Base-by-base conservation (phyloP, 2,113 vertebrate genomes). In the Romanogobio albipinnatus region DNA sequence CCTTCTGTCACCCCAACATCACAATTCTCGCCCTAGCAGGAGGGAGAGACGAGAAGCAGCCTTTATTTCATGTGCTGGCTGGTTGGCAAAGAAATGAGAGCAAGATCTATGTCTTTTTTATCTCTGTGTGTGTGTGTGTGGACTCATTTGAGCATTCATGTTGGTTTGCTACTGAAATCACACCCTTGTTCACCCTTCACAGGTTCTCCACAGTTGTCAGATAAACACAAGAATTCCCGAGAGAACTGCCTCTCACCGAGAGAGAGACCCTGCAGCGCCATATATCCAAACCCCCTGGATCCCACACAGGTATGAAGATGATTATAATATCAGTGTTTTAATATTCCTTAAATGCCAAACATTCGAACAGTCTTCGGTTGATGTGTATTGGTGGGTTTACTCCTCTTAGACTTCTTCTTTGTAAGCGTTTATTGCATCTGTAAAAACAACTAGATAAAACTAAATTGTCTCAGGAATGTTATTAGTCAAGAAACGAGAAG, bases 161-260 rank as follows among this genome's bases (percentile, higher is more conserved):
- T 43, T 26, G 9, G 68, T 26, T 24, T 70, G 56, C 26, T 36
- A n/a, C 71, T 73, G 24, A 75, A 68, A 76, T 86, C 64, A 45
- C 45, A 62, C 22, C 53, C 61, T 74, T 53, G 24, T 39, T 78
- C 77, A 47, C 49, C 19, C 39, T 86, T 88, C 51, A 70, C 89
- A 99, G 98, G 97, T 86, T 99, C 98, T 70, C 98, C 98, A 81
- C 94, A 99, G 90, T 90, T 99, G 93, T 96, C 97, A 84, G 98
- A 99, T 93, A 99, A 99, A 95, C 97, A 98, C 94, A 99, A 99
- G 90, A 97, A 99, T 95, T 96, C 96, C 93, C 93, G 97, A 94
- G 98, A 99, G 91, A 99, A 97, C 76, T 98, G 98, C 91, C 93
- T 99, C 84, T 99, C 98, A 49, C 97, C 98, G 0, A 92, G 97